Evolutionary conservation across 1,140 invertebrate genomes (phyloP), one percentile per base, ranked within the genome.

Genomic region (Adoxophyes honmai): DNA sequence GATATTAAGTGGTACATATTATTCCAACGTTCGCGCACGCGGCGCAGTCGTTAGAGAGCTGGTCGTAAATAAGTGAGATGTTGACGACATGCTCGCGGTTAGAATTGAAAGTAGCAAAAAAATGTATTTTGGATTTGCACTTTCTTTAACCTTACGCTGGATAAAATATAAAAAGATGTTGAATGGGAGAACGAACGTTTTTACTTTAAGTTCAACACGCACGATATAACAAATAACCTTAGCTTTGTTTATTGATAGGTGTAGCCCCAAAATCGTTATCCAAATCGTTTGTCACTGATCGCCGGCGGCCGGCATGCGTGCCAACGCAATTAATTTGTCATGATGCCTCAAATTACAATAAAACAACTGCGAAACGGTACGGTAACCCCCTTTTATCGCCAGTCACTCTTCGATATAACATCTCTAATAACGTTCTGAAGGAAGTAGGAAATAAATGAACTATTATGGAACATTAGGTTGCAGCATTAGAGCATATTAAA

Each of bases 51-150:
- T 81, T 80, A 77, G 67, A 70, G 72, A 51, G 65, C 57, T 58
- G 62, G 70, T 79, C 82, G 75, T 86, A 86, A 83, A 86, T 83
- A 86, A 82, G 73, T 83, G 72, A 79, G 73, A 72, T 81, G 77
- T 81, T 74, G 77, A 81, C 71, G 82, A 78, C 73, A 68, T 53
- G 21, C 8, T 52, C 72, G 80, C 70, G 69, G 35, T 38, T 57
- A 51, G 77, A 81, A 81, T 85, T 68, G 70, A 73, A 79, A 84
- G 57, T 59, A 68, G 65, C 8, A 15, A 34, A 36, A 8, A n/a
- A n/a, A n/a, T n/a, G n/a, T n/a, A n/a, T n/a, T n/a, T n/a, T n/a
- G n/a, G n/a, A n/a, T n/a, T n/a, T n/a, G n/a, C n/a, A n/a, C n/a
- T n/a, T n/a, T n/a, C n/a, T n/a, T n/a, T n/a, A n/a, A n/a, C n/a